Percentiles rank a stretch among this genome's conserved stretches.
Conservation (phyloP, 1,140 invertebrate species). For the Asobara japonica region DNA sequence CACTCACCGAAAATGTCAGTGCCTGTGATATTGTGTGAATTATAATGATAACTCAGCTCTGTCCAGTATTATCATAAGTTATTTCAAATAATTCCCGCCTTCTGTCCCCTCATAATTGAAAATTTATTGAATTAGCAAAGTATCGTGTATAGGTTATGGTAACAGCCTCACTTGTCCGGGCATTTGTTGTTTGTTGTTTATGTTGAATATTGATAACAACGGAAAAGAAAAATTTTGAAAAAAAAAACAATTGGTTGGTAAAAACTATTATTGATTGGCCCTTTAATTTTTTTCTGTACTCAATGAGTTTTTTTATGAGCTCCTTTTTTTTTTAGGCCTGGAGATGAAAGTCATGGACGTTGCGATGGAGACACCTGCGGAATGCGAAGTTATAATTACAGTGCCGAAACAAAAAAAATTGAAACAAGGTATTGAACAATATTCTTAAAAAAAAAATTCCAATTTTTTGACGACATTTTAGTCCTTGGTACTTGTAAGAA, state of each 20-base stretch:
- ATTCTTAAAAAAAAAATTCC: not conserved
- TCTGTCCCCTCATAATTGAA: too few species aligned
- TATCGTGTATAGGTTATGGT: too few species aligned
- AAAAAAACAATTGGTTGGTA: too few species aligned
- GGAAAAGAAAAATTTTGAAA: too few species aligned
- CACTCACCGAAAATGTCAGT: not conserved
- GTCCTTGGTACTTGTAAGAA: not conserved
- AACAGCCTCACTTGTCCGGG: too few species aligned
- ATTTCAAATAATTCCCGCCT: not conserved
- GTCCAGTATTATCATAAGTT: not conserved
- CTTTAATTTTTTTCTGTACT: not conserved
- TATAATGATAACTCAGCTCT: not conserved
- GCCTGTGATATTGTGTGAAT: not conserved
- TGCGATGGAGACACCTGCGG: not conserved
- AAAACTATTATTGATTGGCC: not conserved
- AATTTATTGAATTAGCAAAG: too few species aligned
- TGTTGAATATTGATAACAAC: too few species aligned
- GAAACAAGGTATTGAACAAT: not conserved
- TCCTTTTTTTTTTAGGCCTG: not conserved
- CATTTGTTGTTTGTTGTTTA: too few species aligned
- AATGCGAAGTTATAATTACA: not conserved
- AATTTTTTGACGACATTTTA: not conserved
- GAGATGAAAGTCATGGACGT: constrained; percentile 10
- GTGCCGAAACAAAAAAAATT: not conserved
- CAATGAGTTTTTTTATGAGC: not conserved